A percentile compares a stretch with the other conserved stretches of the same genome.
phyloP scores from a whole-genome alignment of 2,888 invertebrate species.

The Oxyscelio sp. region DNA sequence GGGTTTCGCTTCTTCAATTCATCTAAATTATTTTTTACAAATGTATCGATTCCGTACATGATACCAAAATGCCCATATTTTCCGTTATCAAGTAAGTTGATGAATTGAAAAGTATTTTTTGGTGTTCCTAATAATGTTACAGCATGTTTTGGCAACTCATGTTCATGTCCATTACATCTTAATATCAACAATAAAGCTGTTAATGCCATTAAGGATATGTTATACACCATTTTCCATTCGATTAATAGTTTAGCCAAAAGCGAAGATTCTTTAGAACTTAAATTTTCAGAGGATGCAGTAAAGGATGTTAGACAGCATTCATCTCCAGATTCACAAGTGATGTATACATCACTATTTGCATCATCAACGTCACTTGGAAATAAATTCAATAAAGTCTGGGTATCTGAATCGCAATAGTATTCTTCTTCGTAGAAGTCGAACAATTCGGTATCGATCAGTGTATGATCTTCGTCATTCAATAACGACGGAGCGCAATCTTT shows the following conservation, averaged over 20 bases:
- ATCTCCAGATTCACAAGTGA: background rate
- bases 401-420: background rate
- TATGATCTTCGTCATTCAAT: background rate
- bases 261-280: background rate
- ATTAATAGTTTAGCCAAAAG: background rate
- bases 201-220: background rate
- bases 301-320: background rate
- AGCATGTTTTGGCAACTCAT: slow-evolving; percentile 25
- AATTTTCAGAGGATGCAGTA: background rate
- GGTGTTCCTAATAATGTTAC: slow-evolving; percentile 26
- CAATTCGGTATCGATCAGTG: background rate
- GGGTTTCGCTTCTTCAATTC: background rate
- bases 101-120: background rate
- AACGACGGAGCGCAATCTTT: background rate
- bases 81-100: background rate
- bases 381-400: background rate
- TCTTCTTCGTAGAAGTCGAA: background rate
- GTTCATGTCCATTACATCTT: background rate
- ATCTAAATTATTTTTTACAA: slow-evolving; percentile 6
- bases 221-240: background rate
- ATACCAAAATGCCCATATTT: background rate
- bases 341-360: background rate
- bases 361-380: background rate
- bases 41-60: slow-evolving; percentile 1
- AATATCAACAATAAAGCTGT: slow-evolving; percentile 18